Base-by-base conservation (phyloP, 1,140 invertebrate species). In the Drosophila malerkotliana region DNA sequence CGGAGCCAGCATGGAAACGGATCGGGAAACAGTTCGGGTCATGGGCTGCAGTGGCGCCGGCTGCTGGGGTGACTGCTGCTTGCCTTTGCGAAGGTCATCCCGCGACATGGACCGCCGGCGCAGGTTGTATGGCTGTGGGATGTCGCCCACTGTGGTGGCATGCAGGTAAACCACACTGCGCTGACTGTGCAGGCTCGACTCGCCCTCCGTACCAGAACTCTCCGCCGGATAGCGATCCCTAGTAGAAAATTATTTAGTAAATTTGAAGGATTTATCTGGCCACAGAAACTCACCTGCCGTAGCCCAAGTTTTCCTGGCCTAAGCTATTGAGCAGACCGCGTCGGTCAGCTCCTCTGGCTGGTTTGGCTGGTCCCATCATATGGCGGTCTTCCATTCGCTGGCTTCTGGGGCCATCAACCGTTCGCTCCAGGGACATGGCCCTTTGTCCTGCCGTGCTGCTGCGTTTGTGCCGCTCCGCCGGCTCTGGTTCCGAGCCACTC, bases 1-100 rank as follows among this genome's bases (percentile, higher is more conserved):
- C 1, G 96, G 96, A 1, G 96, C 96, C 64, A 97, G 93, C 44
- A 97, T 95, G 3, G 96, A 97, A 66, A 97, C 96, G 30, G 96
- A 97, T 39, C 96, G 94, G 1, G 96, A 96, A n/a, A 97, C 94
- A 14, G 95, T 96, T 61, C 94, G 93, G 15, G 95, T 95, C 81
- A 96, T 95, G 3, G 94, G 93, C 64, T 94, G 93, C 15, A 95
- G 75, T 1, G 93, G 93, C 4, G 92, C 28, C 12, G 72, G 71
- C 34, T 73, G 81, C 90, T 93, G 68, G 24, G 59, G 14, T n/a
- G 45, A 53, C 12, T 52, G 44, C 63, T 44, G 60, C 41, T 55
- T 67, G 80, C 92, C 92, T 15, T 92, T 91, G 15, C 93, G 93
- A 4, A 96, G 93, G 91, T 96, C 96, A 82, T 96, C 96, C 4